Evolutionary conservation across 2,888 invertebrate genomes (phyloP), one percentile per base, ranked within the genome.

Genomic region (Drosophila suboccidentalis): DNA sequence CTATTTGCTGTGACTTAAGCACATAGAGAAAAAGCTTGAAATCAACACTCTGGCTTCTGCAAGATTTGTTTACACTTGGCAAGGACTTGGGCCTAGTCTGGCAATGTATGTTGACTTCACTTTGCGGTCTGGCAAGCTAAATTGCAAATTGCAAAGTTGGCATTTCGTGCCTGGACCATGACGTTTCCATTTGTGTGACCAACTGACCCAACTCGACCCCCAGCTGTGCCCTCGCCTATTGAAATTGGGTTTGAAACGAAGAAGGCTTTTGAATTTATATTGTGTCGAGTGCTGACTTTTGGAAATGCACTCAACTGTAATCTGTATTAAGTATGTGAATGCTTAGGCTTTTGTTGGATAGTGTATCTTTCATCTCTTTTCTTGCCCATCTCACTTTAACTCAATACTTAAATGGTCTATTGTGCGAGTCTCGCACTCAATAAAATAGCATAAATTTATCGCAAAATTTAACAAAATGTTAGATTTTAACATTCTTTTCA

Each of bases 301-400:
- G 71, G 61, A 84, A 85, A 89, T 89, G 77, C 82, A 87, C 86
- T 89, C 88, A 89, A 80, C 88, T 85, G 77, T 85, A 87, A 80
- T 82, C 70, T 79, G 59, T 79, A 85, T 85, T 82, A 79, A 78
- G 81, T 83, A 69, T 86, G 67, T 66, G 77, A 68, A 73, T 60
- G 29, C 57, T 55, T 64, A 34, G 51, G 11, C 50, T 15, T 13
- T 17, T 13, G 15, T 29, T 26, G 22, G 43, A 13, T 0, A 41
- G 46, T 47, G 29, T 66, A 41, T 29, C 46, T 19, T 26, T 5
- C 26, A 26, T 26, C 26, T 5, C 5, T 26, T 26, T 26, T 26
- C 26, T 26, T 26, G 2, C 1, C 26, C 26, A 5, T 60, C 64
- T 70, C 51, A 13, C 11, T 55, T 55, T 22, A 43, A 38, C 57